Conservation (phyloP, 1,140 invertebrate species). For the Leptopilina boulardi region DNA sequence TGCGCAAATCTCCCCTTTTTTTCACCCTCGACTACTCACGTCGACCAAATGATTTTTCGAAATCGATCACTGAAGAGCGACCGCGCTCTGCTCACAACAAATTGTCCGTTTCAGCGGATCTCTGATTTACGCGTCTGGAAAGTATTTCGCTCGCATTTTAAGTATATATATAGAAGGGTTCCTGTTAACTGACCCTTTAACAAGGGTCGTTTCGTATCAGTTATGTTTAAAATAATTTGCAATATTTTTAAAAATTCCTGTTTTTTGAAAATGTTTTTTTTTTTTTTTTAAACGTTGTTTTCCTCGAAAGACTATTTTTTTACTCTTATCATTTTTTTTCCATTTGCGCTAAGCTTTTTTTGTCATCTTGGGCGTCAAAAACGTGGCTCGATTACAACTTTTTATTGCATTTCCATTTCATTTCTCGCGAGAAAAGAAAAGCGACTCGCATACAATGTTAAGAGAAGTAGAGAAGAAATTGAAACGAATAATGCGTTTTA, state of each 20-base stretch:
- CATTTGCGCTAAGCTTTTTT: neutral
- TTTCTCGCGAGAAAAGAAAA: constrained; percentile 54
- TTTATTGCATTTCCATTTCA: constrained; percentile 75
- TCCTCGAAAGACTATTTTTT: too few species aligned
- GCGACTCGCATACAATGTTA: constrained; percentile 22
- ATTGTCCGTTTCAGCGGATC: neutral
- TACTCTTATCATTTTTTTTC: too few species aligned
- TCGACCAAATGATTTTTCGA: constrained; percentile 23
- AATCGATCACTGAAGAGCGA: neutral
- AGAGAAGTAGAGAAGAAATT: constrained; percentile 58
- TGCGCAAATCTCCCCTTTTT: constrained; percentile 43
- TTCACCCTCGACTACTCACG: constrained; percentile 24
- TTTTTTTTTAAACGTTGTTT: too few species aligned
- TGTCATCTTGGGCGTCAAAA: constrained; percentile 31
- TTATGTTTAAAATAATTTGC: neutral
- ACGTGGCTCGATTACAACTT: constrained; percentile 69
- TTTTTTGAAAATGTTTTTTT: too few species aligned
- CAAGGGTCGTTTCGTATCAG: neutral
- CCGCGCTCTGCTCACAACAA: constrained; percentile 8
- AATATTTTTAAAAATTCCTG: too few species aligned
- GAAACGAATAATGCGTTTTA: constrained; percentile 66
- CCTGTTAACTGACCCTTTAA: neutral
- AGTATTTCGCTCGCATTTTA: constrained; percentile 11
- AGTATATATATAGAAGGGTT: constrained; percentile 7
- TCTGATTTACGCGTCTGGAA: constrained; percentile 20